Percentiles rank a stretch among this genome's conserved stretches.
phyloP scores from a whole-genome alignment of 2,888 invertebrate species.

The Tupiocoris notatus region DNA sequence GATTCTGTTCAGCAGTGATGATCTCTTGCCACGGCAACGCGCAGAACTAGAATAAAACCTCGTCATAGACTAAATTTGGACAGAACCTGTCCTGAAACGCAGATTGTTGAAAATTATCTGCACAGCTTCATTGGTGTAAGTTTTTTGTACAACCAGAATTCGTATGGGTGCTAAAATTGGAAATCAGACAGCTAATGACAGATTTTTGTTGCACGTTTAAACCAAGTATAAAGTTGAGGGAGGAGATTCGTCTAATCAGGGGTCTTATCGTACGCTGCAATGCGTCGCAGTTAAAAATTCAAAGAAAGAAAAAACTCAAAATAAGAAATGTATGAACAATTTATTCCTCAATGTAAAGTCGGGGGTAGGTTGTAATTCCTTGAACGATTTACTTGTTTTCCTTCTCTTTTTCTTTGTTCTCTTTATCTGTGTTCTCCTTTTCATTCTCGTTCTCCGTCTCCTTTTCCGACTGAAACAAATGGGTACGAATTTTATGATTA shows the following conservation, averaged over 20 bases:
- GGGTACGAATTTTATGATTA: constrained; percentile 16
- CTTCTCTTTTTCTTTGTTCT: constrained; percentile 49
- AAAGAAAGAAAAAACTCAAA: not conserved
- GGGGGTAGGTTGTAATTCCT: constrained; percentile 15
- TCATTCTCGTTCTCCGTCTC: constrained; percentile 51
- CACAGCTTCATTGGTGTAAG: too few species aligned
- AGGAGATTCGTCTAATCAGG: not conserved
- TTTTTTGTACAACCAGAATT: too few species aligned
- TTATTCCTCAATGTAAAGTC: not conserved
- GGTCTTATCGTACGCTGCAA: not conserved
- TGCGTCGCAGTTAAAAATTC: not conserved
- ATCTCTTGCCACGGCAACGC: not conserved
- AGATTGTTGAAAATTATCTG: too few species aligned
- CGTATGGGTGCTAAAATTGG: too few species aligned
- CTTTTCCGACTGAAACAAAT: constrained; percentile 50
- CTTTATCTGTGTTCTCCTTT: constrained; percentile 49
- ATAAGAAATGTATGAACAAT: constrained; percentile 3
- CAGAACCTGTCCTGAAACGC: not conserved
- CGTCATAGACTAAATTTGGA: not conserved
- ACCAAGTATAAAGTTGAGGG: too few species aligned
- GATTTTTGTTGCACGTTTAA: too few species aligned
- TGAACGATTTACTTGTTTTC: constrained; percentile 48
- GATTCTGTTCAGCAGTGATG: not conserved
- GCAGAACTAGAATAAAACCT: not conserved
- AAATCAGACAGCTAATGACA: too few species aligned